Evolutionary conservation across 2,797 vertebrate species (phyloP).

Genomic region (Sebastiscus albofasciatus): DNA sequence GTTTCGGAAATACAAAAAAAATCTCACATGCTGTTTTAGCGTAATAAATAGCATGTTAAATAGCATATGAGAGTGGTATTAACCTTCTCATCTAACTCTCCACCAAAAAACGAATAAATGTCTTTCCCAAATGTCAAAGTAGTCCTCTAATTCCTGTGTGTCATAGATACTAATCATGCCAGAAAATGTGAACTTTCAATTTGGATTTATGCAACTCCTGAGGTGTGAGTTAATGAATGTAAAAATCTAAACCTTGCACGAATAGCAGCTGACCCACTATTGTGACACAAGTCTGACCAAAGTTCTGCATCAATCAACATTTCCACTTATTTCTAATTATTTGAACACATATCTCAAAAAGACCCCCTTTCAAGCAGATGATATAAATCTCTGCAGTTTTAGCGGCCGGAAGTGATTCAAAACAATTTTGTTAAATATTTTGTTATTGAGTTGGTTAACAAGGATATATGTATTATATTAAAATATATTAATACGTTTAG

Average conservation of each 20-base stretch:
- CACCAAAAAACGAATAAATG: not conserved
- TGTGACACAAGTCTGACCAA: not conserved
- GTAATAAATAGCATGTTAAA: too few species aligned
- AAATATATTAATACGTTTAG: not conserved
- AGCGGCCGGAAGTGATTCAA: not conserved
- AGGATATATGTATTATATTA: not conserved
- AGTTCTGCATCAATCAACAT: not conserved
- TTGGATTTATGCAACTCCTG: not conserved
- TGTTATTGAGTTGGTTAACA: not conserved
- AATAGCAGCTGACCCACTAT: not conserved
- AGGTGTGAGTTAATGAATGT: not conserved
- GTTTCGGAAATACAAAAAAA: rapidly evolving
- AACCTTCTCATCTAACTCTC: not conserved
- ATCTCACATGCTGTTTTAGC: too few species aligned
- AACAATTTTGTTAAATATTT: not conserved
- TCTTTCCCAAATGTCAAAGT: not conserved
- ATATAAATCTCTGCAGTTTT: not conserved
- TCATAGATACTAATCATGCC: not conserved
- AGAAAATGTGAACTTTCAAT: not conserved
- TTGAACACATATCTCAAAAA: not conserved
- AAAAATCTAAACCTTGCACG: not conserved
- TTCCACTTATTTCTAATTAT: not conserved
- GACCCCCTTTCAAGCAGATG: not conserved
- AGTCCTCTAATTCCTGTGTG: not conserved
- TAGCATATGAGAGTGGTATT: not conserved